phyloP scores from a whole-genome alignment of 2,888 invertebrate species.

The Ochropleura leucogaster region DNA sequence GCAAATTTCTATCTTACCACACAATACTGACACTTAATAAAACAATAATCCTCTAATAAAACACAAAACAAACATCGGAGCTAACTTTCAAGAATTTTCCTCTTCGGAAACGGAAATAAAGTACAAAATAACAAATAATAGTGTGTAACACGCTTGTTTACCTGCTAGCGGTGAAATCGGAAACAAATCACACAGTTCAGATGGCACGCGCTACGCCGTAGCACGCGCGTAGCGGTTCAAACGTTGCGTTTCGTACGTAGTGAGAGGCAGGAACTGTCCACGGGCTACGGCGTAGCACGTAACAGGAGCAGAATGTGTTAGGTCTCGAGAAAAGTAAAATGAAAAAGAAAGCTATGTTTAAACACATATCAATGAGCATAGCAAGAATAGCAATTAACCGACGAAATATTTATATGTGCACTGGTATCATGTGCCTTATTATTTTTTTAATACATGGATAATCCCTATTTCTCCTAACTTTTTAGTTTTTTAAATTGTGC shows the following conservation, averaged over 20 bases:
- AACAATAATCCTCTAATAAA: neutral
- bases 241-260: conserved; percentile 29
- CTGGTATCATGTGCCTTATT: neutral
- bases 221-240: conserved; percentile 40
- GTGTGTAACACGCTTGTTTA: conserved; percentile 69
- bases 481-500: neutral
- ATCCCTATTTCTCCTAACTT: neutral
- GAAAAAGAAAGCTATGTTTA: neutral
- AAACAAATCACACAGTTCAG: conserved; percentile 81
- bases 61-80: conserved; percentile 3
- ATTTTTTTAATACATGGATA: neutral
- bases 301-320: neutral
- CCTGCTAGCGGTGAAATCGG: conserved; percentile 78
- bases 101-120: conserved; percentile 48
- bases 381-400: neutral
- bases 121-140: conserved; percentile 47
- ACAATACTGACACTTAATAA: no score
- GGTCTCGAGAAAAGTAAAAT: neutral
- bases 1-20: no score
- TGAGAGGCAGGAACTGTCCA: conserved; percentile 16
- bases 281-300: conserved; percentile 37
- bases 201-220: conserved; percentile 62
- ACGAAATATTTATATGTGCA: neutral
- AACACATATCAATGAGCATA: no score
- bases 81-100: conserved; percentile 22